These are phyloP conservation scores for Pachycephus smyrnensis DNA, from an alignment of 2,888 invertebrate genomes.

Conservation along the genomic window DNA sequence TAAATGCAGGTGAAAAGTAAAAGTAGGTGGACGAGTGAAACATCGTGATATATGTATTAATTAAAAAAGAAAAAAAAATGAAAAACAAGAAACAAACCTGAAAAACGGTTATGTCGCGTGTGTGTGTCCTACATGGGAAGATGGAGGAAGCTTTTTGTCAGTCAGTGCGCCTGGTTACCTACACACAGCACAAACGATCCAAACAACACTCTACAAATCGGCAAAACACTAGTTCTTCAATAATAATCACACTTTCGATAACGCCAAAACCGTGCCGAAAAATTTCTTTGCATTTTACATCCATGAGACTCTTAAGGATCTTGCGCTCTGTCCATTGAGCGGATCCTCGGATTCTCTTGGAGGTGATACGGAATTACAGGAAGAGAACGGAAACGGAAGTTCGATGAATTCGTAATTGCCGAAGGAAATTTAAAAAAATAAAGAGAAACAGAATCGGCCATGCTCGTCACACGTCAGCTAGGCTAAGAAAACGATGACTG, in stretches of 20 bases:
- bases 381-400: not conserved
- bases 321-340: not conserved
- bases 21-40: not conserved
- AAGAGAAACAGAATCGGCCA: not conserved
- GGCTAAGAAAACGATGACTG: constrained; percentile 6
- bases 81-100: constrained; percentile 65
- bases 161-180: constrained; percentile 65
- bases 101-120: constrained; percentile 56
- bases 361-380: not conserved
- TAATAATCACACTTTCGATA: constrained; percentile 18
- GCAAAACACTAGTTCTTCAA: constrained; percentile 26
- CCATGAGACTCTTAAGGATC: not conserved
- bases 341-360: not conserved
- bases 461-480: constrained; percentile 14
- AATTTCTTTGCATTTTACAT: constrained; percentile 1
- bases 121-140: constrained; percentile 57
- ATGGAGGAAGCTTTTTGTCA: constrained; percentile 57
- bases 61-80: constrained; percentile 25
- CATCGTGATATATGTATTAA: not conserved
- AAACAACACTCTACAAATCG: constrained; percentile 57
- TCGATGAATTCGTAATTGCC: not conserved
- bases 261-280: constrained; percentile 12
- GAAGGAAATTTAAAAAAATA: not conserved
- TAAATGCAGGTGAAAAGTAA: constrained; percentile 6
- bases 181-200: constrained; percentile 64